phyloP scores from a whole-genome alignment of 2,888 invertebrate genomes.

The Netelia inedita region DNA sequence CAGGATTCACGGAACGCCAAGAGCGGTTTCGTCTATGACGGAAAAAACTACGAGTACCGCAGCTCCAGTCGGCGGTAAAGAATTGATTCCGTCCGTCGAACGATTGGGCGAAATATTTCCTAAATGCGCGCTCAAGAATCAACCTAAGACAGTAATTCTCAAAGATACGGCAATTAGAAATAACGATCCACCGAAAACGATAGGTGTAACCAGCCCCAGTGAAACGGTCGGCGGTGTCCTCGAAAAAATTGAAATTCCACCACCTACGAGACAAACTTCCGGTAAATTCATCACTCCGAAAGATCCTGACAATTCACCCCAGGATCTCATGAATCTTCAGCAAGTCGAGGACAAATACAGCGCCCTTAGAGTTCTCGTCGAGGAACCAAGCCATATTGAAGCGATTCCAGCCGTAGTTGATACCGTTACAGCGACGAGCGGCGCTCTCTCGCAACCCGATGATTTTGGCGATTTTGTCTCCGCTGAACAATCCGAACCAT shows the following conservation, averaged over 20 bases:
- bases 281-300: constrained; percentile 57
- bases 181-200: constrained; percentile 75
- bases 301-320: constrained; percentile 67
- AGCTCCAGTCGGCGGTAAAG: constrained; percentile 24
- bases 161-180: constrained; percentile 83
- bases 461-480: constrained; percentile 86
- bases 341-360: constrained; percentile 85
- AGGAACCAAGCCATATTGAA: constrained; percentile 73
- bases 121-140: constrained; percentile 82
- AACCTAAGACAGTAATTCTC: constrained; percentile 82
- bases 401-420: constrained; percentile 57
- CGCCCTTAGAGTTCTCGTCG: constrained; percentile 84
- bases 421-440: constrained; percentile 60
- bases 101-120: constrained; percentile 79
- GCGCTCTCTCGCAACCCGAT: constrained; percentile 76
- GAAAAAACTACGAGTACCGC: constrained; percentile 21
- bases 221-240: constrained; percentile 13
- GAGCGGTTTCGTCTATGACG: background rate
- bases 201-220: constrained; percentile 7
- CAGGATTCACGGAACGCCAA: constrained; percentile 43
- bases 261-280: constrained; percentile 24
- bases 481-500: constrained; percentile 77
- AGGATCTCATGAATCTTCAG: constrained; percentile 83
- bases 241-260: constrained; percentile 60
- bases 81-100: constrained; percentile 61